Percentiles rank a stretch among this genome's conserved stretches.
Conservation (phyloP, 2,113 vertebrate species). For the Gambusia holbrooki region DNA sequence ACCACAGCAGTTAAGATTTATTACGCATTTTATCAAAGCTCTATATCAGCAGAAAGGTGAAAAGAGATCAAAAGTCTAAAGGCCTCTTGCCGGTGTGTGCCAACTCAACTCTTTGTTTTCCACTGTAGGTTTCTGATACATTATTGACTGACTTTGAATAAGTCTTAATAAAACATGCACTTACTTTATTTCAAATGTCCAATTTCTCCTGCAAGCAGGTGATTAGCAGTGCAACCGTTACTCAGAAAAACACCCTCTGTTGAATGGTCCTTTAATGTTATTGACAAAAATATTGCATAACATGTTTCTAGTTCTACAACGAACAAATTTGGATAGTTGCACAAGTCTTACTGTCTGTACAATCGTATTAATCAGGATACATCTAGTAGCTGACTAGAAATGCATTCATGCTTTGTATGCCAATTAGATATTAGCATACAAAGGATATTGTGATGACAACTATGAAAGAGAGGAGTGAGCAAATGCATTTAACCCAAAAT, state of each 20-base stretch:
- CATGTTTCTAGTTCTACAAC: too few species aligned
- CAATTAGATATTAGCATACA: not conserved
- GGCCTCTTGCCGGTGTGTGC: not conserved
- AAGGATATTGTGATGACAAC: not conserved
- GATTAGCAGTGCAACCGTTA: not conserved
- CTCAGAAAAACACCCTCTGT: too few species aligned
- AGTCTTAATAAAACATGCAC: not conserved
- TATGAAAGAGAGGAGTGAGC: too few species aligned
- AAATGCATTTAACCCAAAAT: too few species aligned
- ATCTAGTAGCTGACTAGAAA: not conserved
- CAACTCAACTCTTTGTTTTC: not conserved
- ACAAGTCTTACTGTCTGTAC: too few species aligned
- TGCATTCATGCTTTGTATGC: too few species aligned
- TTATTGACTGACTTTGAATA: not conserved
- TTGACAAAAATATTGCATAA: too few species aligned
- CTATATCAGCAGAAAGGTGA: conserved; percentile 33
- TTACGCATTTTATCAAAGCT: conserved; percentile 67
- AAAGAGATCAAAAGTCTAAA: conserved; percentile 59
- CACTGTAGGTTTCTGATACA: not conserved
- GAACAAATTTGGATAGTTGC: too few species aligned
- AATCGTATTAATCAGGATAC: too few species aligned
- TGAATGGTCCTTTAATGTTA: not conserved
- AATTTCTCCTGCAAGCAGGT: not conserved
- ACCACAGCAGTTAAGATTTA: conserved; percentile 67
- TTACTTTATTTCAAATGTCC: not conserved